A percentile compares a stretch with the other conserved stretches of the same genome.
These are phyloP conservation scores for Euplagia quadripunctaria DNA, from an alignment of 2,888 invertebrate genomes.

Conservation along the genomic window DNA sequence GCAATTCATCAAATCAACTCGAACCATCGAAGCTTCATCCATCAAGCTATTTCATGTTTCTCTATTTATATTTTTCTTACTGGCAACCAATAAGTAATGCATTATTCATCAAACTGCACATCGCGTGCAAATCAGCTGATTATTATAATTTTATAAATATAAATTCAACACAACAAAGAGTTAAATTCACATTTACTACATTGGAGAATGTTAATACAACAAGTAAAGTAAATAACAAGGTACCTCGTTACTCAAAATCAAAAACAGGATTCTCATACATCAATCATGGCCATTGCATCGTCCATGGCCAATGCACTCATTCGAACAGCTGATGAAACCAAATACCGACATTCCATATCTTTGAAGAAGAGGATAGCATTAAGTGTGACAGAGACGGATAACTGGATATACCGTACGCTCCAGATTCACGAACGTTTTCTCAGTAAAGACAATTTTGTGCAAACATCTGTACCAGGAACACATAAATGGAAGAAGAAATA, in stretches of 20 bases:
- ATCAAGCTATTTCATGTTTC: neutral
- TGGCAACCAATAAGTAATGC: too few relatives aligned
- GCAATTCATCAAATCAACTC: neutral
- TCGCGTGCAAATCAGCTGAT: neutral
- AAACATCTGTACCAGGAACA: conserved; percentile 63
- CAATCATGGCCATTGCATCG: conserved; percentile 39
- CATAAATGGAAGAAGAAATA: conserved; percentile 41
- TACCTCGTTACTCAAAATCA: conserved; percentile 44
- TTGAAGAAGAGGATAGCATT: conserved; percentile 46
- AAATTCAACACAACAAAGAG: neutral
- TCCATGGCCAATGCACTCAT: conserved; percentile 22
- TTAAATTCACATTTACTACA: conserved; percentile 8
- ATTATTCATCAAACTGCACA: neutral
- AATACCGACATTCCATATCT: conserved; percentile 45
- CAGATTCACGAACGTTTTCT: conserved; percentile 63
- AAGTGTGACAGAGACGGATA: conserved; percentile 41
- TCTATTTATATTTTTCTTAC: too few relatives aligned
- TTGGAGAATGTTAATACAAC: conserved; percentile 27
- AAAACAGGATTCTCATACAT: conserved; percentile 46
- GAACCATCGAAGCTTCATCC: neutral
- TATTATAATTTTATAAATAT: neutral
- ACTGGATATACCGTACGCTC: conserved; percentile 66
- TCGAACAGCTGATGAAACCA: conserved; percentile 54
- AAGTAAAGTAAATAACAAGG: conserved; percentile 24
- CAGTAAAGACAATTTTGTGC: conserved; percentile 65